These are phyloP conservation scores for Heteractis magnifica DNA, from an alignment of 92 coral and sea anemone species.

Conservation along the genomic window DNA sequence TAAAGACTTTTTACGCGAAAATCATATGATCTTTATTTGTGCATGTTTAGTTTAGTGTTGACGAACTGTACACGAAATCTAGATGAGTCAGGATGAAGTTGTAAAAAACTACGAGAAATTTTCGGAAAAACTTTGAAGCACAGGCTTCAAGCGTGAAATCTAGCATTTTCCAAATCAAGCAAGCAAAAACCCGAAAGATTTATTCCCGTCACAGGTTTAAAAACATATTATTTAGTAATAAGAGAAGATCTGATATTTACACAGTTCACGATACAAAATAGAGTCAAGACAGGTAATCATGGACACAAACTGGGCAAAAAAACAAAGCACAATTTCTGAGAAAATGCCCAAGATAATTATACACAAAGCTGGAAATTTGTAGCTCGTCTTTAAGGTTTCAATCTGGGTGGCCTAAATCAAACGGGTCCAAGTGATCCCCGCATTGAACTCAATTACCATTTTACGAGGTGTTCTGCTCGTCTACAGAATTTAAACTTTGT, in stretches of 20 bases:
- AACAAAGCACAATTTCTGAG: background rate
- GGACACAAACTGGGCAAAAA: background rate
- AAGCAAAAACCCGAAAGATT: background rate
- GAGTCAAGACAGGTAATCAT: background rate
- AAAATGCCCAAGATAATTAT: background rate
- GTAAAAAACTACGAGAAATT: background rate
- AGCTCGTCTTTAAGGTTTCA: background rate
- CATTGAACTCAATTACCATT: background rate
- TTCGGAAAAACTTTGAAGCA: background rate
- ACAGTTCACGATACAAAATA: background rate
- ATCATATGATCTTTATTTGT: conserved; percentile 7
- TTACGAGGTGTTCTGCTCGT: background rate
- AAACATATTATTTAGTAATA: background rate
- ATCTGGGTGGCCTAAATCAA: background rate
- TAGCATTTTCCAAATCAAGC: background rate
- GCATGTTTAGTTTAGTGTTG: background rate
- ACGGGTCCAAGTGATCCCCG: background rate
- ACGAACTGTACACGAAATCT: background rate
- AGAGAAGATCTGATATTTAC: background rate
- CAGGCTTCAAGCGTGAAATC: background rate
- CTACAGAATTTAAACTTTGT: background rate
- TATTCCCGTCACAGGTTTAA: background rate
- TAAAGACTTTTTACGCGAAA: background rate
- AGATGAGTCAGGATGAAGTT: background rate
- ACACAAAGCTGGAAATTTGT: background rate